Base-by-base conservation (phyloP, 2,797 vertebrate genomes). In the Morelia viridis region DNA sequence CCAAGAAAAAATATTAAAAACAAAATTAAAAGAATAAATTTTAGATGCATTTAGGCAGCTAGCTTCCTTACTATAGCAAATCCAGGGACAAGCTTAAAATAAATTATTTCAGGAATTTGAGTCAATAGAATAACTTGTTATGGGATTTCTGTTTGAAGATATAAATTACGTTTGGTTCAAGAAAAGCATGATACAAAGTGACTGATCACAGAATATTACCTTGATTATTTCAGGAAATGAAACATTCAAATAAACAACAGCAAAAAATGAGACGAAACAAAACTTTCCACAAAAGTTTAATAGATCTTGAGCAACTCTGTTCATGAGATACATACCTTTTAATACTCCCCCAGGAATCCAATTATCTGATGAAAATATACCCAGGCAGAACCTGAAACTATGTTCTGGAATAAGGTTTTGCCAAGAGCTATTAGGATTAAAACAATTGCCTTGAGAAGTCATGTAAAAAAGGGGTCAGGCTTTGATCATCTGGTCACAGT, bases 11-110 rank as follows among this genome's bases (percentile, higher is more conserved):
- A 71, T 86, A 62, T 60, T 87, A 84, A 92, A 94, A 96, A 94
- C 94, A 94, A 96, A 97, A 97, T 96, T 97, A 95, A 96, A 96
- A 97, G 95, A 92, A 96, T 97, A 96, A 96, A 97, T 97, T 96
- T 96, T 94, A 90, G 90, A 92, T 60, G 85, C 94, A 95, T 94
- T 93, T 91, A 87, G 84, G 87, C 93, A 92, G 91, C 91, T 24
- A 6, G 91, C 90, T 76, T 94, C 87, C 85, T 56, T 0, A 24
- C 80, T 96, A 8, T 96, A 96, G 89, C 60, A 96, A 97, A 95
- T 94, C 93, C 94, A 95, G 87, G 95, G 96, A 90, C 93, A 96
- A 93, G 95, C 97, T 97, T 97, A 93, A 95, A 97, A 97, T 96
- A 97, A 96, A 94, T 96, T 96, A 91, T 87, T 95, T 90, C 87